Conservation (phyloP, 2,888 invertebrate species). For the Yponomeuta plumbellus region DNA sequence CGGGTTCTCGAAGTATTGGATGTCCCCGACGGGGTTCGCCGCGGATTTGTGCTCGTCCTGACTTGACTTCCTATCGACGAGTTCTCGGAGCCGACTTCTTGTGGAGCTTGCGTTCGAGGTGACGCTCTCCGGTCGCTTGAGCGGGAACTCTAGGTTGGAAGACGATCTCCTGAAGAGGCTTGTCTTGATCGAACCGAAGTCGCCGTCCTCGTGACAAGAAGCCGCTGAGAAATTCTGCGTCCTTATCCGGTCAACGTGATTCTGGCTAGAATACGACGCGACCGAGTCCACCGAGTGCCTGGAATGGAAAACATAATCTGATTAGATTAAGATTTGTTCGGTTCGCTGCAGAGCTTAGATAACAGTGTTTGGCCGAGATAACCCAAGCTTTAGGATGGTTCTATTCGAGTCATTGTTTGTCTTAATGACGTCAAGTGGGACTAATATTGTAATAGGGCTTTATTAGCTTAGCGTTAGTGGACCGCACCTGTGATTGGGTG, state of each 20-base stretch:
- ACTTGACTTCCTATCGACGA: conserved; percentile 72
- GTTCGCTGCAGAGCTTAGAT: conserved; percentile 36
- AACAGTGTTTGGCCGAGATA: conserved; percentile 55
- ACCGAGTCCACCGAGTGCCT: conserved; percentile 77
- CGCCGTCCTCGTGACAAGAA: conserved; percentile 74
- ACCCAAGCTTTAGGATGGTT: conserved; percentile 37
- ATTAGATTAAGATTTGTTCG: conserved; percentile 54
- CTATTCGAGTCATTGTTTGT: conserved; percentile 41
- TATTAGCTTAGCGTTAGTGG: background rate
- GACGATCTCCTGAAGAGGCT: conserved; percentile 70
- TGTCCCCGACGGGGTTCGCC: conserved; percentile 67
- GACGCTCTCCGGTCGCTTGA: conserved; percentile 68
- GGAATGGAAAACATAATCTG: conserved; percentile 54
- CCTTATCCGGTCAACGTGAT: conserved; percentile 77
- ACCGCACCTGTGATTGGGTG: conserved; percentile 14
- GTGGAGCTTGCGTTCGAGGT: conserved; percentile 69
- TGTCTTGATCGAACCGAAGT: conserved; percentile 71
- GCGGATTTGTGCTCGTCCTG: conserved; percentile 70
- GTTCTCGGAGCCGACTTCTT: conserved; percentile 73
- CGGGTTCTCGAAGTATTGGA: conserved; percentile 72
- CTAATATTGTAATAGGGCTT: conserved; percentile 39
- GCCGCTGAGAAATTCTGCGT: conserved; percentile 74
- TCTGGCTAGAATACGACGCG: conserved; percentile 77
- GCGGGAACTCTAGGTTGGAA: conserved; percentile 62
- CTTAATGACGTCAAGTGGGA: conserved; percentile 35